These are phyloP conservation scores for Pollenia griseotomentosa DNA, from an alignment of 2,888 invertebrate genomes.

Conservation along the genomic window DNA sequence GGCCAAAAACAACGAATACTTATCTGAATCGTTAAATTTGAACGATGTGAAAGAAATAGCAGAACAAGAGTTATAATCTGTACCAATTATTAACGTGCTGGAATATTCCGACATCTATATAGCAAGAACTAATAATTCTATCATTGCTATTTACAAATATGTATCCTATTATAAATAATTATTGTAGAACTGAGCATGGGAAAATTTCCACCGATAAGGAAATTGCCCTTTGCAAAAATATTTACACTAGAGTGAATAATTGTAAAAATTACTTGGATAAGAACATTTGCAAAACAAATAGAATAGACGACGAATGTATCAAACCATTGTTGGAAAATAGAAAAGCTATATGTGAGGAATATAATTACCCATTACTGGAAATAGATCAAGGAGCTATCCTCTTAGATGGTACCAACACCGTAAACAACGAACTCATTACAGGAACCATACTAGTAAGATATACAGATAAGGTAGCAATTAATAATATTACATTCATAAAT, in stretches of 20 bases:
- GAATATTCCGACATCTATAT: conserved; percentile 11
- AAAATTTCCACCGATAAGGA: neutral
- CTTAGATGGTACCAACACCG: too few relatives aligned
- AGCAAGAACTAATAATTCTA: too few relatives aligned
- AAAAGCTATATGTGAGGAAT: neutral
- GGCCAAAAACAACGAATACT: conserved; percentile 8
- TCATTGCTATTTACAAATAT: too few relatives aligned
- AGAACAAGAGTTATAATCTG: conserved; percentile 1
- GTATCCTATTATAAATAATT: too few relatives aligned
- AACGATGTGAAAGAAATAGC: conserved; percentile 20
- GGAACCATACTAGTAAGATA: neutral
- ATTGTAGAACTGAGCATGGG: neutral
- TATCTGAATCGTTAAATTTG: conserved; percentile 14
- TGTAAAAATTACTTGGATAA: neutral
- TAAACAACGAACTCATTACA: neutral
- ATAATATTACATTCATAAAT: conserved; percentile 15
- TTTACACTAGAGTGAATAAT: neutral
- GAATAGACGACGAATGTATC: neutral
- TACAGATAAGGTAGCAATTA: conserved; percentile 3
- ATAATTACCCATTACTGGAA: too few relatives aligned
- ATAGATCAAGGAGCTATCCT: too few relatives aligned
- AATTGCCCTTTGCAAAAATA: neutral
- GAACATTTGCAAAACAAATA: neutral
- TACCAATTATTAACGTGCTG: conserved; percentile 15
- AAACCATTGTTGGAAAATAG: neutral